Conservation (phyloP, 2,797 vertebrate species). For the Carapus acus region DNA sequence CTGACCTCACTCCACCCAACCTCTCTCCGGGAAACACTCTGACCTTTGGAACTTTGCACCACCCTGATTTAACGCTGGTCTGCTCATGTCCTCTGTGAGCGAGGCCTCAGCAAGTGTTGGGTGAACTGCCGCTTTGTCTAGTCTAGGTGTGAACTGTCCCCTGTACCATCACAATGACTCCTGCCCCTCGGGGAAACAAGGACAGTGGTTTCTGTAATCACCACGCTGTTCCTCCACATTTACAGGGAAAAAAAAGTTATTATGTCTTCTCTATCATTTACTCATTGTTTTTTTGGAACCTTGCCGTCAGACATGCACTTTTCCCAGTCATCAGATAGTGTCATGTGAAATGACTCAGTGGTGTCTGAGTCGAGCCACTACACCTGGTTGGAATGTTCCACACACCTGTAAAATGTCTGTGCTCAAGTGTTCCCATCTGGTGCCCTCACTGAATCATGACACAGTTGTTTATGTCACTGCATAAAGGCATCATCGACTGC, state of each 20-base stretch:
- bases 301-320: background rate
- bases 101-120: conserved; percentile 3
- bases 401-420: conserved; percentile 51
- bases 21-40: conserved; percentile 14
- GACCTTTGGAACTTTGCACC: conserved; percentile 6
- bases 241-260: conserved; percentile 13
- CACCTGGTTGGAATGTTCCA: conserved; percentile 52
- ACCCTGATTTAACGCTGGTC: conserved; percentile 16
- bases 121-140: conserved; percentile 1
- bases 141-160: conserved; percentile 1
- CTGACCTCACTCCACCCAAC: conserved; percentile 27
- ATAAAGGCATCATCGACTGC: background rate
- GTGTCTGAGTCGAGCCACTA: conserved; percentile 6
- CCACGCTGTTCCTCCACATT: background rate
- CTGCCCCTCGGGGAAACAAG: conserved; percentile 30
- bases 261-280: conserved; percentile 14
- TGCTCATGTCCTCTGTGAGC: conserved; percentile 2
- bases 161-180: conserved; percentile 9
- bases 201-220: conserved; percentile 26
- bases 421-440: conserved; percentile 34
- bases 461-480: background rate
- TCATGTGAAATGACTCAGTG: conserved; percentile 29
- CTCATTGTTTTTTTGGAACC: conserved; percentile 3
- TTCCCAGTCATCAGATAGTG: conserved; percentile 10
- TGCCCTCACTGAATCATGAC: conserved; percentile 23